Evolutionary conservation across 2,888 invertebrate species (phyloP).

Genomic region (Limnephilus auricula): DNA sequence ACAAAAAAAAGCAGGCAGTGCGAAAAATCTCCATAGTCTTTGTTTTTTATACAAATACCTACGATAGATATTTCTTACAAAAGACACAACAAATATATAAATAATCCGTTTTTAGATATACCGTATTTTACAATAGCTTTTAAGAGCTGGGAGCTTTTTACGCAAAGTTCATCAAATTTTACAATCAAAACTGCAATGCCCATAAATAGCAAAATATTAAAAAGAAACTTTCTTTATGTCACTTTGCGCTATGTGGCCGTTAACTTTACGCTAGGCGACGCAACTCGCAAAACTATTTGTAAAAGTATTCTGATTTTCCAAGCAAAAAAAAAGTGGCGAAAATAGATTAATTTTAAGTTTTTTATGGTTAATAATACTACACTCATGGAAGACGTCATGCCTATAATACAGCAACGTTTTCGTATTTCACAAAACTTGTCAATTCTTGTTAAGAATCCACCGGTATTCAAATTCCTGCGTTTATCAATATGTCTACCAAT

Average conservation of each 20-base stretch:
- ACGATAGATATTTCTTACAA: not conserved
- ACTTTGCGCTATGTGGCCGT: not conserved
- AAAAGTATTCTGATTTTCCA: too few relatives aligned
- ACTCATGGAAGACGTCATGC: too few relatives aligned
- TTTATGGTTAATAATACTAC: too few relatives aligned
- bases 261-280: not conserved
- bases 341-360: too few relatives aligned
- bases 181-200: not conserved
- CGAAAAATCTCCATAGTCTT: not conserved
- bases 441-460: not conserved
- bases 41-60: not conserved
- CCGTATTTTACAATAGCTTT: not conserved
- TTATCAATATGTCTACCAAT: not conserved
- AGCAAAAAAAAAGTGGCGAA: too few relatives aligned
- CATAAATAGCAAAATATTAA: not conserved
- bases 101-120: not conserved
- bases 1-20: not conserved
- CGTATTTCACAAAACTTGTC: not conserved
- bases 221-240: not conserved
- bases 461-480: not conserved
- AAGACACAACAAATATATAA: not conserved
- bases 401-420: not conserved
- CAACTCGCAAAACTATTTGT: not conserved
- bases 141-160: not conserved
- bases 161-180: not conserved